Conservation (phyloP, 2,113 vertebrate species). For the Microcebus tavaratra region DNA sequence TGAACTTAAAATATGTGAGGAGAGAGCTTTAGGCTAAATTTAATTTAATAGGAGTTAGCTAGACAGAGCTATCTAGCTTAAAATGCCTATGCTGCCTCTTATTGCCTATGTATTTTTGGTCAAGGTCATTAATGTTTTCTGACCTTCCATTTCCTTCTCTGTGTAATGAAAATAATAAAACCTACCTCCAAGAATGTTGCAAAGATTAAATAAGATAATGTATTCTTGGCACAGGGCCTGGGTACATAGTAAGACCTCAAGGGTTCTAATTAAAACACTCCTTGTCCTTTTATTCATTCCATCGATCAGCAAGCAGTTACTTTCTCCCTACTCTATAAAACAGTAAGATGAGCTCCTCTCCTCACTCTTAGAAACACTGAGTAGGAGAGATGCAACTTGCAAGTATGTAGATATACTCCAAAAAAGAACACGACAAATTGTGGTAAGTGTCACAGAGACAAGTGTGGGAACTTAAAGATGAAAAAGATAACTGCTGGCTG, state of each 20-base stretch:
- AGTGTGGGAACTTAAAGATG: not conserved
- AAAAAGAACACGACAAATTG: not conserved
- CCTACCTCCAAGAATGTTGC: not conserved
- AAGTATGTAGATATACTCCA: not conserved
- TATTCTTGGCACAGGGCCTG: not conserved
- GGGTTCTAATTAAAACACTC: not conserved
- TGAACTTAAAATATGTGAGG: not conserved
- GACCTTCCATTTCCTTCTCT: not conserved
- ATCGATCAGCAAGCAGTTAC: not conserved
- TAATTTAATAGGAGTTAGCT: not conserved
- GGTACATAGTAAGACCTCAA: not conserved
- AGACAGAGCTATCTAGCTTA: not conserved
- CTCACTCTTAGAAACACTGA: not conserved
- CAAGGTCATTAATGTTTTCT: not conserved
- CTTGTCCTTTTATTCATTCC: not conserved
- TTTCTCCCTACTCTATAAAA: not conserved
- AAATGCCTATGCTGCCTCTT: not conserved
- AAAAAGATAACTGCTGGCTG: not conserved
- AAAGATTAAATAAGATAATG: conserved; percentile 28
- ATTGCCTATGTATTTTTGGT: not conserved
- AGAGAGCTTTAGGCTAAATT: not conserved
- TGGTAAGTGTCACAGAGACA: not conserved
- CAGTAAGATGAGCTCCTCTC: not conserved
- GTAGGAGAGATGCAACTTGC: not conserved
- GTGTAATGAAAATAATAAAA: not conserved